Evolutionary conservation across 2,888 invertebrate genomes (phyloP).

Genomic region (Emmelina monodactyla): DNA sequence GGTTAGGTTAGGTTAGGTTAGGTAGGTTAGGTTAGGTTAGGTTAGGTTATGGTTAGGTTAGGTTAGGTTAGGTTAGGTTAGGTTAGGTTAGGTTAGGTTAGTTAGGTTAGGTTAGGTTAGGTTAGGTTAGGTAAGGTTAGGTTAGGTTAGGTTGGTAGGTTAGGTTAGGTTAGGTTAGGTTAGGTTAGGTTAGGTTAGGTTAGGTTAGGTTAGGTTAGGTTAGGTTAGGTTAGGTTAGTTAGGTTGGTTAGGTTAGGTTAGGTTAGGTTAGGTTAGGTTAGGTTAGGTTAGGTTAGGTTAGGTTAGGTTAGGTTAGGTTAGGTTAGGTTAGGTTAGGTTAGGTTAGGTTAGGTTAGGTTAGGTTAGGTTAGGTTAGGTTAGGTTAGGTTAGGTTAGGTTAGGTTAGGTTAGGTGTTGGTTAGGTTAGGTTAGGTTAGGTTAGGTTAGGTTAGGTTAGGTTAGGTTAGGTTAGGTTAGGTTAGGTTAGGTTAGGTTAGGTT

Average conservation of each 20-base stretch:
- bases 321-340: conserved; percentile 11
- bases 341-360: conserved; percentile 11
- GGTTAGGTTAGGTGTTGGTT: conserved; percentile 11
- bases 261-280: conserved; percentile 14
- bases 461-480: conserved; percentile 11
- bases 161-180: too few species aligned
- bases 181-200: too few species aligned
- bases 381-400: conserved; percentile 11
- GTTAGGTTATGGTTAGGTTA: conserved; percentile 11
- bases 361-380: conserved; percentile 11
- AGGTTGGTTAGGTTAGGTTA: conserved; percentile 11
- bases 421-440: conserved; percentile 11
- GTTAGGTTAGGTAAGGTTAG: conserved; percentile 11
- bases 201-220: too few species aligned
- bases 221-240: too few species aligned
- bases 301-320: conserved; percentile 15
- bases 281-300: conserved; percentile 14
- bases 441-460: conserved; percentile 11
- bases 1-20: conserved; percentile 11
- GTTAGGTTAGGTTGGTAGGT: conserved; percentile 10
- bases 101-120: conserved; percentile 11
- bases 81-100: conserved; percentile 11
- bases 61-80: conserved; percentile 11
- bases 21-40: conserved; percentile 11
- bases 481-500: conserved; percentile 11